These are phyloP conservation scores for Cotesia typhae DNA, from an alignment of 1,140 invertebrate species.

Conservation along the genomic window DNA sequence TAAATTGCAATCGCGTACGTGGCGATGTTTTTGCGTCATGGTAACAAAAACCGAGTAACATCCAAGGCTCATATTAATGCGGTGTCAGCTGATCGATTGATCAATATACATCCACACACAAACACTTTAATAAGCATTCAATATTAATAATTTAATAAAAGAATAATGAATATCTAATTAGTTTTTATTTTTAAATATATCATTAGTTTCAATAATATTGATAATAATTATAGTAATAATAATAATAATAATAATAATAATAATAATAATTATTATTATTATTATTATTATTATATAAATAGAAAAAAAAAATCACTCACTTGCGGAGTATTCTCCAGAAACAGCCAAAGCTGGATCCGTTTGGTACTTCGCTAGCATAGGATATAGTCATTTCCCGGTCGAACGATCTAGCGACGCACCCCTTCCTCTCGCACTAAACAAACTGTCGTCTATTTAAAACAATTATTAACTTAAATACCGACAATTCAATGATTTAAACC, in stretches of 20 bases:
- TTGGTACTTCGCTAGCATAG: constrained; percentile 87
- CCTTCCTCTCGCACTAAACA: constrained; percentile 30
- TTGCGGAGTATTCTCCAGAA: constrained; percentile 87
- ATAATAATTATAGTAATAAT: neutral
- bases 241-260: neutral
- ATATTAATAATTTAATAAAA: too few relatives aligned
- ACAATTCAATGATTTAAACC: too few relatives aligned
- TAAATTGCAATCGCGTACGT: neutral
- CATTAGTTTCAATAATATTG: neutral
- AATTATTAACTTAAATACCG: too few relatives aligned
- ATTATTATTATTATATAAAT: too few relatives aligned
- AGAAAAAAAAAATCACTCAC: constrained; percentile 69
- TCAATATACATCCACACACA: too few relatives aligned
- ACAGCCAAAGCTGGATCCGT: constrained; percentile 89
- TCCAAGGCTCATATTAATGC: constrained; percentile 4
- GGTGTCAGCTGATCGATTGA: neutral
- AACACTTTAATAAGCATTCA: too few relatives aligned
- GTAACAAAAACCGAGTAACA: constrained; percentile 1
- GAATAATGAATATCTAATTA: neutral
- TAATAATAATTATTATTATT: neutral
- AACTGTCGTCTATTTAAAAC: too few relatives aligned
- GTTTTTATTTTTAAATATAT: neutral
- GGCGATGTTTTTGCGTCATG: constrained; percentile 20
- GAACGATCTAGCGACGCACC: constrained; percentile 40
- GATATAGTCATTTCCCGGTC: constrained; percentile 79